Evolutionary conservation across 2,113 vertebrate genomes (phyloP).

Genomic region (Pipra filicauda): DNA sequence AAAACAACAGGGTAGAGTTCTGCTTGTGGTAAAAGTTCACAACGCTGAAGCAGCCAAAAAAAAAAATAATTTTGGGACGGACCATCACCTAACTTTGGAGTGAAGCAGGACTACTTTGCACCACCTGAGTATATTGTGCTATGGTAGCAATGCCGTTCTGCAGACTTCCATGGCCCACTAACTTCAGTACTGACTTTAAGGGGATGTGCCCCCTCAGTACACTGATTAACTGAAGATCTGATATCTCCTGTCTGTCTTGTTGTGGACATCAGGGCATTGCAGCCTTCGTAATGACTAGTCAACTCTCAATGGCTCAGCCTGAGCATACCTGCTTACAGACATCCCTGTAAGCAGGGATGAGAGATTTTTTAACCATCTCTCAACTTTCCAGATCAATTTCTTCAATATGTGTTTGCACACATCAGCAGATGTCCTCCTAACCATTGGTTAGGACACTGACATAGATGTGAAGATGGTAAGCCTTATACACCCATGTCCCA

Average conservation of each 20-base stretch:
- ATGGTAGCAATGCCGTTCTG: neutral
- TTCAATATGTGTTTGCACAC: neutral
- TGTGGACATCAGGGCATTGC: neutral
- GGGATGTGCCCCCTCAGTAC: neutral
- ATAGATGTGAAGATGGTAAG: neutral
- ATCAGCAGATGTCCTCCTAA: neutral
- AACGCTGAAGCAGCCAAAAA: neutral
- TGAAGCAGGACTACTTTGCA: neutral
- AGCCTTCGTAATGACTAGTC: neutral
- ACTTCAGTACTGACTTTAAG: neutral
- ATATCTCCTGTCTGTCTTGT: neutral
- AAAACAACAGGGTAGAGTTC: slow-evolving; percentile 53
- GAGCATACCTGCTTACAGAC: neutral
- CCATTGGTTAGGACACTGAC: neutral
- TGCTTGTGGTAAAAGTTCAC: slow-evolving; percentile 68
- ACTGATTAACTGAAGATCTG: neutral
- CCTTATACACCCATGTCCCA: neutral
- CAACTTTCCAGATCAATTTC: neutral
- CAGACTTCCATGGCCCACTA: neutral
- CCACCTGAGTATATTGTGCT: neutral
- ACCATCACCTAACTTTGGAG: neutral
- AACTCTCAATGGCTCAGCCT: neutral
- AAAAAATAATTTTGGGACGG: neutral
- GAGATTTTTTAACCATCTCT: neutral
- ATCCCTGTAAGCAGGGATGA: too few relatives aligned